Conservation (phyloP, 30 jellyfish, hydroid and myxozoan genomes). For the Aurelia sp. region DNA sequence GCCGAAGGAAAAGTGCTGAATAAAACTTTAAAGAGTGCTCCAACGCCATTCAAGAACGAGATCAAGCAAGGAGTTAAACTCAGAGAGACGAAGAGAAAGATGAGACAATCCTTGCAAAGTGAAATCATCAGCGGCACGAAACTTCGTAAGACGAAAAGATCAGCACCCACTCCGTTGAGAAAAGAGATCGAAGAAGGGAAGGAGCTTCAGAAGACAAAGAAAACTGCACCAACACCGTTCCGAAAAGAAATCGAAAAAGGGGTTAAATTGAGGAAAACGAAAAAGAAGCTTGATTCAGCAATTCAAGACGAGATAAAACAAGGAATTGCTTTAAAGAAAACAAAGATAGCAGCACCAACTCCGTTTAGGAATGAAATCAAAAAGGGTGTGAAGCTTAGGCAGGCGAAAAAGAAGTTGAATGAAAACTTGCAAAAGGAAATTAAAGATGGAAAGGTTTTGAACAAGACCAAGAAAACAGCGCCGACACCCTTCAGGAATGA, state of each 20-base stretch:
- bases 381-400: conserved; percentile 43
- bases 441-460: conserved; percentile 24
- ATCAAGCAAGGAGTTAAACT: conserved; percentile 44
- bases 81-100: conserved; percentile 42
- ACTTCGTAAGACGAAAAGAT: conserved; percentile 28
- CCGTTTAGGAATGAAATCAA: conserved; percentile 76
- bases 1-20: background rate
- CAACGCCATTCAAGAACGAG: conserved; percentile 35
- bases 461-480: conserved; percentile 40
- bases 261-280: conserved; percentile 46
- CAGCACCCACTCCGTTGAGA: conserved; percentile 68
- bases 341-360: conserved; percentile 72
- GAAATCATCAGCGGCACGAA: conserved; percentile 15
- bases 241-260: conserved; percentile 69
- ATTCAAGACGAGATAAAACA: conserved; percentile 41
- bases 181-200: conserved; percentile 36
- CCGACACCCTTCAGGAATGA: conserved; percentile 65
- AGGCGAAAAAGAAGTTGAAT: conserved; percentile 39
- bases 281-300: conserved; percentile 35
- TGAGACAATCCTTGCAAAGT: conserved; percentile 43
- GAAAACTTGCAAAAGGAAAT: conserved; percentile 46
- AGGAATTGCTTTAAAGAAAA: conserved; percentile 34
- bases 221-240: conserved; percentile 78
- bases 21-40: conserved; percentile 26
- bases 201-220: conserved; percentile 54